Percentiles rank a stretch among this genome's conserved stretches.
Conservation (phyloP, 2,113 vertebrate genomes). For the Syrmaticus mikado region DNA sequence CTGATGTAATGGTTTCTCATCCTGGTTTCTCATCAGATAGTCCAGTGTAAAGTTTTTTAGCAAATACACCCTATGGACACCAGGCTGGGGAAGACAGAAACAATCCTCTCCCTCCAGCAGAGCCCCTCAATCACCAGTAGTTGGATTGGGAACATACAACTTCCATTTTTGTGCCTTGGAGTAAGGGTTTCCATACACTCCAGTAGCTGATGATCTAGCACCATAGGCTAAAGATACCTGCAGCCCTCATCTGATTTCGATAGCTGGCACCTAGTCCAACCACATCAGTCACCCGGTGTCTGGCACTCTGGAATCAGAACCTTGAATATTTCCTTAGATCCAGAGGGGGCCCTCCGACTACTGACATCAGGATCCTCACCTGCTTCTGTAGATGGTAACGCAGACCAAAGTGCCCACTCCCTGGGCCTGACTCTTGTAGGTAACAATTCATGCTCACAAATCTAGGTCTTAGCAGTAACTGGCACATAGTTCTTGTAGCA, state of each 20-base stretch:
- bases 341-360: not conserved
- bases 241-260: not conserved
- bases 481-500: not conserved
- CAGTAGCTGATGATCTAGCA: no score
- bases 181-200: no score
- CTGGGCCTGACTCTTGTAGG: not conserved
- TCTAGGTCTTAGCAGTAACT: not conserved
- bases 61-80: no score
- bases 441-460: not conserved
- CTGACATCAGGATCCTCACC: not conserved
- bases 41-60: no score
- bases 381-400: no score
- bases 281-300: not conserved
- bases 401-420: not conserved
- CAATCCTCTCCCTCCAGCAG: no score
- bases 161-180: no score
- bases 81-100: no score
- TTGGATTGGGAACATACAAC: no score
- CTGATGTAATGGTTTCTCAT: no score
- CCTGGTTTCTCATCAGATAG: no score
- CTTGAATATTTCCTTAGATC: not conserved
- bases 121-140: no score
- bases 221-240: not conserved
- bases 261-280: not conserved
- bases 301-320: not conserved